phyloP scores from a whole-genome alignment of 2,113 vertebrate genomes.

The Tinamus guttatus region DNA sequence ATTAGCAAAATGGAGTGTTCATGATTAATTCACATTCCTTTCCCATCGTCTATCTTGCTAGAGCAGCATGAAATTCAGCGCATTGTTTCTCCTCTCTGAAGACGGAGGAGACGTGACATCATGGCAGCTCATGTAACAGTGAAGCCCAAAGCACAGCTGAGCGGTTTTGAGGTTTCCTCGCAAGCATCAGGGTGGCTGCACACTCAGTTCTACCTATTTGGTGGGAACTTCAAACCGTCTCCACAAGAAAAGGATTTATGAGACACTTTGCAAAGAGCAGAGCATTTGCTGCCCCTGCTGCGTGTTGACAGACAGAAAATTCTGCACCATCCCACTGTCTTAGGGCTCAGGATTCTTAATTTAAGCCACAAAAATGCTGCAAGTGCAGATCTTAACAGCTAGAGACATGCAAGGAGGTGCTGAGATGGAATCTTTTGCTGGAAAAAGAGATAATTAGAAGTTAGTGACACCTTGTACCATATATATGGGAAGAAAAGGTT shows the following conservation, averaged over 20 bases:
- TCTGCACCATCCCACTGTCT: background rate
- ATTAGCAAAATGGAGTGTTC: conserved; percentile 51
- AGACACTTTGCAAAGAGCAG: background rate
- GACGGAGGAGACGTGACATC: background rate
- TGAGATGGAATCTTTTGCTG: background rate
- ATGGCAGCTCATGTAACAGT: background rate
- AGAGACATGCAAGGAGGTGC: background rate
- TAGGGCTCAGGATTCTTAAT: background rate
- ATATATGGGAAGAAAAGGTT: conserved; percentile 4
- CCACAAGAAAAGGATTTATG: background rate
- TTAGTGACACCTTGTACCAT: background rate
- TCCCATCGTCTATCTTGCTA: background rate
- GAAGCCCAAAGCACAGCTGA: conserved; percentile 2
- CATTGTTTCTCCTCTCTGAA: background rate
- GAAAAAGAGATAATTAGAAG: conserved; percentile 2
- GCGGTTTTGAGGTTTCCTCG: conserved; percentile 36
- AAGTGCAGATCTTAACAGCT: background rate
- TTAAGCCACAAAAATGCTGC: background rate
- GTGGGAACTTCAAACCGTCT: background rate
- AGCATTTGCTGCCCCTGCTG: background rate
- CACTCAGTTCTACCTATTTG: background rate
- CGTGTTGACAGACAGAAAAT: background rate
- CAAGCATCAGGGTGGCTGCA: background rate
- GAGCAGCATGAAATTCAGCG: conserved; percentile 21
- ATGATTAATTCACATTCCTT: conserved; percentile 65